Evolutionary conservation across 2,888 invertebrate species (phyloP).

Genomic region (Oligia strigilis): DNA sequence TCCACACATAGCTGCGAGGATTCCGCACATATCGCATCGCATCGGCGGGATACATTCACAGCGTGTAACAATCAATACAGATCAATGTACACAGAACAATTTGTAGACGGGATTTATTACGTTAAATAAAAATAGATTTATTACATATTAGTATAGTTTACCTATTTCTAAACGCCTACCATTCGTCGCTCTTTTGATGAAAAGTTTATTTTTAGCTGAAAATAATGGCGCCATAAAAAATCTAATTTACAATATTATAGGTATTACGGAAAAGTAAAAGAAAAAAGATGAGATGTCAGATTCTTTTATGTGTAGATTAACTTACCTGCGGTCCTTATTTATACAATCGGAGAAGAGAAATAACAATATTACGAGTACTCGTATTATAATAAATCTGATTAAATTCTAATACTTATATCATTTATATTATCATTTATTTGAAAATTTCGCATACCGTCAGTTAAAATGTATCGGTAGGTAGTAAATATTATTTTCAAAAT

Average conservation of each 20-base stretch:
- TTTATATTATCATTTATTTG: background rate
- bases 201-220: background rate
- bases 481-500: background rate
- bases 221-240: background rate
- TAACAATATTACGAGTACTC: background rate
- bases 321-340: background rate
- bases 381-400: too few species aligned
- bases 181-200: background rate
- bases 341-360: background rate
- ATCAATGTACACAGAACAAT: slow-evolving; percentile 11
- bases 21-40: background rate
- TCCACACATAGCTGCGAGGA: slow-evolving; percentile 24
- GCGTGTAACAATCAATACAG: background rate
- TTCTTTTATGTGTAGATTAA: background rate
- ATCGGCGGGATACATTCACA: slow-evolving; percentile 1
- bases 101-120: background rate
- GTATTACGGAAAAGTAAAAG: background rate
- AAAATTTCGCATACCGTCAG: too few species aligned
- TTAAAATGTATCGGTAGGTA: background rate
- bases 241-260: background rate
- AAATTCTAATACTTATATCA: background rate
- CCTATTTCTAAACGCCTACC: background rate
- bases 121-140: background rate
- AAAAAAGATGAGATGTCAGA: background rate
- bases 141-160: background rate